phyloP scores from a whole-genome alignment of 2,113 vertebrate species.

The Apaloderma vittatum region DNA sequence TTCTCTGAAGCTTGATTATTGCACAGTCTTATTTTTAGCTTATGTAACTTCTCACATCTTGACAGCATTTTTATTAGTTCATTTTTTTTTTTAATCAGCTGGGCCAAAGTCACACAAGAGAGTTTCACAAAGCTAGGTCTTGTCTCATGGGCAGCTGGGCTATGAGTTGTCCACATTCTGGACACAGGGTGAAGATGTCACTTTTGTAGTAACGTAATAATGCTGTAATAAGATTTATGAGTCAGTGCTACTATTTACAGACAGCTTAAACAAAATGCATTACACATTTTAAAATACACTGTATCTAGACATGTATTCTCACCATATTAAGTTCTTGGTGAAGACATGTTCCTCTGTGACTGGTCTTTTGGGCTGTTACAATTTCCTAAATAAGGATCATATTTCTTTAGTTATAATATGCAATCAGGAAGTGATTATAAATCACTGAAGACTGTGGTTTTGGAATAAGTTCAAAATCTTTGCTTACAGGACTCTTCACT shows the following conservation, averaged over 20 bases:
- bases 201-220: neutral
- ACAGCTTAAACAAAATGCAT: neutral
- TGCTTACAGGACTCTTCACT: neutral
- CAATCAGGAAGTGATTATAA: neutral
- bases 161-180: neutral
- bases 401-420: neutral
- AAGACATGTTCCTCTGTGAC: neutral
- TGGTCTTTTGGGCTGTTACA: neutral
- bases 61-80: neutral
- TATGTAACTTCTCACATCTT: neutral
- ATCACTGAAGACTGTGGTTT: neutral
- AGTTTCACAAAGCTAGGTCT: neutral
- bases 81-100: neutral
- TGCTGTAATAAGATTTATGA: neutral
- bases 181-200: neutral
- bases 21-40: neutral
- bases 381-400: neutral
- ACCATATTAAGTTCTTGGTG: neutral
- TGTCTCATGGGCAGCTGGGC: neutral
- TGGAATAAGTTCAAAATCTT: neutral
- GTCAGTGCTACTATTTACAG: neutral
- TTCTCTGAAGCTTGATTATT: neutral
- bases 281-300: neutral
- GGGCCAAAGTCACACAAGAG: neutral
- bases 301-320: neutral